Conservation (phyloP, 2,888 invertebrate species). For the Apamea anceps region DNA sequence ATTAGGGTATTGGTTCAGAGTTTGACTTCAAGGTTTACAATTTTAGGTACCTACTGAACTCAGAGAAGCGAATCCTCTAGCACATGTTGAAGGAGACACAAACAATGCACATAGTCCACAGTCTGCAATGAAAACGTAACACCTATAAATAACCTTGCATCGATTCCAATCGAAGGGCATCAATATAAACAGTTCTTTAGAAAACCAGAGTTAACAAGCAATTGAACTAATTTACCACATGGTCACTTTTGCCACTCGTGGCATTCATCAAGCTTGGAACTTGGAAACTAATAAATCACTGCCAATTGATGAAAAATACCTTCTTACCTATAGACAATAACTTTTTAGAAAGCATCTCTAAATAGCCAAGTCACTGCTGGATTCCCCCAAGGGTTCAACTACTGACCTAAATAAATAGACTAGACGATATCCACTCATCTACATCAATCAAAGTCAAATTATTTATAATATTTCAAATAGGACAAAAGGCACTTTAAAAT, state of each 20-base stretch:
- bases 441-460: background rate
- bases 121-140: background rate
- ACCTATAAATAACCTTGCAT: background rate
- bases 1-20: no score
- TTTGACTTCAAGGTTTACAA: no score
- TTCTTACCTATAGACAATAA: background rate
- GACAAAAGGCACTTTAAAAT: no score
- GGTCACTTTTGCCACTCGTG: background rate
- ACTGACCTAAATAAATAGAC: background rate
- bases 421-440: background rate
- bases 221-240: constrained; percentile 44
- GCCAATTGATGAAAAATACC: background rate
- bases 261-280: constrained; percentile 3
- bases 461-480: no score
- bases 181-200: constrained; percentile 1
- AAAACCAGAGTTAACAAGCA: constrained; percentile 35
- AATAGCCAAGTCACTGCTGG: background rate
- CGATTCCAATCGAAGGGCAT: constrained; percentile 20
- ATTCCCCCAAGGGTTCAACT: background rate
- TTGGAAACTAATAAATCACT: constrained; percentile 7
- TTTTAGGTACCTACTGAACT: background rate
- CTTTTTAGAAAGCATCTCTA: background rate
- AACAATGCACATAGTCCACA: background rate
- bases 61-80: background rate
- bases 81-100: background rate